Evolutionary conservation across 2,113 vertebrate genomes (phyloP).

Genomic region (Epinephelus fuscoguttatus): DNA sequence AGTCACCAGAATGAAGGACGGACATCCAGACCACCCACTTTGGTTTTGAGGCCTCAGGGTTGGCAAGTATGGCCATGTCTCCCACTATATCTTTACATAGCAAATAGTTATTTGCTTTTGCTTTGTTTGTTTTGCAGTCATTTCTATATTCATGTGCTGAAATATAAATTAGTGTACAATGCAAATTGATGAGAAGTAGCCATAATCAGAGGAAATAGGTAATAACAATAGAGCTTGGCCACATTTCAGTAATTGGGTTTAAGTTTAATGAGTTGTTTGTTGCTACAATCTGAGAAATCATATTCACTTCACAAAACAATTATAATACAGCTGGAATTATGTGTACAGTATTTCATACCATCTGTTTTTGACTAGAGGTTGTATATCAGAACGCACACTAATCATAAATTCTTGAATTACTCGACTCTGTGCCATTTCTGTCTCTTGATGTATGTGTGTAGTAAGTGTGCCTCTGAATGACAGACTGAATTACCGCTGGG

Average conservation of each 20-base stretch:
- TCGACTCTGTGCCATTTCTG: not conserved
- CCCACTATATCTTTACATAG: too few species aligned
- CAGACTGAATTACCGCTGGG: slow-evolving; percentile 14
- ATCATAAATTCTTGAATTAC: slow-evolving; percentile 6
- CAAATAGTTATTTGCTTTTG: too few species aligned
- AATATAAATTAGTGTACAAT: too few species aligned
- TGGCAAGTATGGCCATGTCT: too few species aligned
- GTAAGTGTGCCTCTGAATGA: slow-evolving; percentile 25
- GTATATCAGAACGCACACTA: not conserved
- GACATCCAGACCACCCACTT: too few species aligned
- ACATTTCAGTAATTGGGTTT: not conserved
- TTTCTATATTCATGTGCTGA: too few species aligned
- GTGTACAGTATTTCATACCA: not conserved
- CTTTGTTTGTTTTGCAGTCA: too few species aligned
- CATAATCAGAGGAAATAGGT: not conserved
- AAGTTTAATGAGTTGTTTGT: not conserved
- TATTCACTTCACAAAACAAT: not conserved
- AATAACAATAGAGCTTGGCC: not conserved
- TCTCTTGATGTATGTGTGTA: not conserved
- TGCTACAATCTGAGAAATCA: not conserved
- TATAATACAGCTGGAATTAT: not conserved
- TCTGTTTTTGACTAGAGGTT: not conserved
- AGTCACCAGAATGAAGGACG: too few species aligned
- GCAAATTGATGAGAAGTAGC: too few species aligned
- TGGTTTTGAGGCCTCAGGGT: too few species aligned